A percentile compares a stretch with the other conserved stretches of the same genome.
phyloP scores from a whole-genome alignment of 2,797 vertebrate genomes.

The Catostomus latipinnis region DNA sequence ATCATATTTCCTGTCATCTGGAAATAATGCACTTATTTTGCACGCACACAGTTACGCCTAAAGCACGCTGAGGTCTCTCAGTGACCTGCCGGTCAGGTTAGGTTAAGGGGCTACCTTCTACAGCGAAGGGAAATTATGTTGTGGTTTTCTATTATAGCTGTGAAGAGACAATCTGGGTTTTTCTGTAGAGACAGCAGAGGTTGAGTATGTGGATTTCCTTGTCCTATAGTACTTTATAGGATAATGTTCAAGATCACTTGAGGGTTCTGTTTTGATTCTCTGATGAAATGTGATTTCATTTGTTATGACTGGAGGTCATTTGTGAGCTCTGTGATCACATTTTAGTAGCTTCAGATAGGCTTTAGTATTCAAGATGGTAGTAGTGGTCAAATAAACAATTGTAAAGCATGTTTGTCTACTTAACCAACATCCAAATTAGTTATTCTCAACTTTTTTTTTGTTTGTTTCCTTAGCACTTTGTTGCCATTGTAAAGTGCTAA shows the following conservation, averaged over 20 bases:
- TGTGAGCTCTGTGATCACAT: too few species aligned
- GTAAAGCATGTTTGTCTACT: too few species aligned
- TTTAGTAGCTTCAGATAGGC: too few species aligned
- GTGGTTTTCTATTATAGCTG: constrained; percentile 29
- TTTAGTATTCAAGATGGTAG: too few species aligned
- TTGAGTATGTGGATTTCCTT: constrained; percentile 4
- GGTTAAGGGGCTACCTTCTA: constrained; percentile 25
- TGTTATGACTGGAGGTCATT: too few species aligned
- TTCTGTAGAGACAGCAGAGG: background rate
- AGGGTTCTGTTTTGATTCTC: background rate
- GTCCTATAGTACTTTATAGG: background rate
- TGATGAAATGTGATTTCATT: background rate
- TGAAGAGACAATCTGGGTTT: background rate
- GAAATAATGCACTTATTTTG: constrained; percentile 58
- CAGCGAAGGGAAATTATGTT: constrained; percentile 25
- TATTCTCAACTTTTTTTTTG: background rate
- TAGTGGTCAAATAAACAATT: too few species aligned
- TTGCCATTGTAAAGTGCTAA: background rate
- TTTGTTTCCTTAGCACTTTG: too few species aligned
- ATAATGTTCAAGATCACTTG: background rate
- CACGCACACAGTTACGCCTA: constrained; percentile 44
- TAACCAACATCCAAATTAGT: background rate
- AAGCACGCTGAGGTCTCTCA: constrained; percentile 34
- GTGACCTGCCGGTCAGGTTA: constrained; percentile 37
- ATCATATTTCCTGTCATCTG: constrained; percentile 61